Evolutionary conservation across 23 tunicate genomes (phyloP), one percentile per base, ranked within the genome.

Genomic region (Ascidia mentula): DNA sequence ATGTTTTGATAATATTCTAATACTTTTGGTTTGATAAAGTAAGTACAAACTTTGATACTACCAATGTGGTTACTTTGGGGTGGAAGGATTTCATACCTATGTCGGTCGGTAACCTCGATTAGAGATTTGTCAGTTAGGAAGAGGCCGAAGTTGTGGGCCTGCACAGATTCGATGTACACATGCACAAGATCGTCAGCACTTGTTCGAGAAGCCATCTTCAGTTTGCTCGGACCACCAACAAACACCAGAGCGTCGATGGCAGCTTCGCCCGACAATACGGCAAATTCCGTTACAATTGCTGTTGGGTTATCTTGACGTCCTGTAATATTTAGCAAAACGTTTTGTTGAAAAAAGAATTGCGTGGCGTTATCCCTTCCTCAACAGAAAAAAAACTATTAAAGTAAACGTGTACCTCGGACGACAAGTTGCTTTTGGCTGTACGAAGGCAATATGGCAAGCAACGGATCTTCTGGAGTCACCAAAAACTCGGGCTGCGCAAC

Each of bases 201-300:
- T 0, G 15, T 32, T 3, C 32, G 38, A 45, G 45, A 71, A 0
- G 71, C 71, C 71, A 77, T 46, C 71, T 77, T 77, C 34, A 77
- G 46, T 35, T 45, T 24, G 18, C 71, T 45, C 3, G 81, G 71
- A 24, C 33, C 26, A 28, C 81, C 81, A 1, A 77, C 71, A 59
- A 77, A 77, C 0, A 32, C 33, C 17, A 77, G 38, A 8, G 37
- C 72, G 31, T 77, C 81, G 0, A 77, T 31, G 31, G 81, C 46
- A 22, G 71, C 81, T 45, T 40, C 70, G 8, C 71, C 81, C 0
- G 18, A 31, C 38, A 77, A 8, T 15, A 77, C 81, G 2, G 81
- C 71, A 31, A 35, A 72, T n/a, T 72, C 76, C 76, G 76, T n/a
- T 0, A 37, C 38, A 26, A 53, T 53, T 6, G 65, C 24, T 53